Evolutionary conservation across 2,113 vertebrate species (phyloP).

Genomic region (Pseudorectes ferrugineus): DNA sequence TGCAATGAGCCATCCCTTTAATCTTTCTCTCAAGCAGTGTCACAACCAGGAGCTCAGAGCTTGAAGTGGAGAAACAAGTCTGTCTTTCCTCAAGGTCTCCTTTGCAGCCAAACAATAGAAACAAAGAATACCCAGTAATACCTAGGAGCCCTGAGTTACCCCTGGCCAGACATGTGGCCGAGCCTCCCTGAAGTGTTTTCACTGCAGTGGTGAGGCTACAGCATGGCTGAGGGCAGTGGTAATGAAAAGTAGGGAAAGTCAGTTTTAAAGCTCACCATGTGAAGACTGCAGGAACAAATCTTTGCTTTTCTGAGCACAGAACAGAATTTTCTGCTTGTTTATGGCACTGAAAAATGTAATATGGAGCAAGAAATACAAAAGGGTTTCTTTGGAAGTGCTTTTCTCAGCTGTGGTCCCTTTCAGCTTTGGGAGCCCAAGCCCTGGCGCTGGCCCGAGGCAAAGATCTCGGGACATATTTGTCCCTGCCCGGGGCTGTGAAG

Average conservation of each 20-base stretch:
- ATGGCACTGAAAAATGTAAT: background rate
- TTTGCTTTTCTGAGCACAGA: background rate
- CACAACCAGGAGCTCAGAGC: background rate
- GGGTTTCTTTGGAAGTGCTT: background rate
- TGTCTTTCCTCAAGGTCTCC: background rate
- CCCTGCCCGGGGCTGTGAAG: background rate
- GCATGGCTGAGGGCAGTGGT: accelerated
- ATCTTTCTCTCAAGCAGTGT: background rate
- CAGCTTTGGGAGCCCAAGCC: background rate
- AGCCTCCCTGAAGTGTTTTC: background rate
- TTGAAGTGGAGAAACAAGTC: background rate
- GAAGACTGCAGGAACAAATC: background rate
- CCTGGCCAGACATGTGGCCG: accelerated
- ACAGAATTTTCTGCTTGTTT: background rate
- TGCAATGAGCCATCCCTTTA: background rate
- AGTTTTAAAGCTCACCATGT: background rate
- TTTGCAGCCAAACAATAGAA: background rate
- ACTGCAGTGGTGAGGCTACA: background rate
- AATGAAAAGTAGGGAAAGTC: background rate
- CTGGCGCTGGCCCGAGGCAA: accelerated
- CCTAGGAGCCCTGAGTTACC: background rate
- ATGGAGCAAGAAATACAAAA: background rate
- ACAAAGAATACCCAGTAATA: background rate
- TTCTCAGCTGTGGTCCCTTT: background rate
- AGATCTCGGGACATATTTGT: background rate